Evolutionary conservation across 1,140 invertebrate genomes (phyloP).

Genomic region (Drosophila azteca): DNA sequence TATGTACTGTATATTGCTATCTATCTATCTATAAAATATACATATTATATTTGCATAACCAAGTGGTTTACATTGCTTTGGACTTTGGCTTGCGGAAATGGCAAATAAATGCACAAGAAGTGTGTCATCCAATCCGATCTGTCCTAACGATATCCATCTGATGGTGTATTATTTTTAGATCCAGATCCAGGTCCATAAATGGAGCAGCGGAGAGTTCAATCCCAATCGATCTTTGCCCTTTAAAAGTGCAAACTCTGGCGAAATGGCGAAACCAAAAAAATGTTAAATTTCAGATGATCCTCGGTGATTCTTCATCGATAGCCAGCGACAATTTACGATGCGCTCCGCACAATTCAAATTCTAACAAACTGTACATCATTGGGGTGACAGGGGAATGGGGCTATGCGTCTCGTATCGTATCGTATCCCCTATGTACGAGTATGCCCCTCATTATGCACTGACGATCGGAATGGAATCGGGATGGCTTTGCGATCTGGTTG

Average conservation of each 20-base stretch:
- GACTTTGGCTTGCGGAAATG: conserved; percentile 39
- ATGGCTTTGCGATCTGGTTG: background rate
- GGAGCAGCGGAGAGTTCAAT: background rate
- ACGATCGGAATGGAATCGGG: conserved; percentile 3
- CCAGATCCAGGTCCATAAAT: no score
- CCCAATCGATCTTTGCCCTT: background rate
- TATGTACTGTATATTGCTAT: conserved; percentile 7
- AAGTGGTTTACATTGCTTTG: conserved; percentile 68
- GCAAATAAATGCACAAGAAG: conserved; percentile 32
- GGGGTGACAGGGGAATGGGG: conserved; percentile 54
- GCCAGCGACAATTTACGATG: conserved; percentile 73
- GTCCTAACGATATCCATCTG: background rate
- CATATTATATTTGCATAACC: conserved; percentile 56
- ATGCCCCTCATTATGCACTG: conserved; percentile 14
- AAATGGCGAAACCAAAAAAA: background rate
- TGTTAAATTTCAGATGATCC: conserved; percentile 6
- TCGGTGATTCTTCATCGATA: conserved; percentile 5
- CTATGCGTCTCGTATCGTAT: background rate
- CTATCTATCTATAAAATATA: conserved; percentile 15
- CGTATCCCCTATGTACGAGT: background rate
- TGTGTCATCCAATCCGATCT: conserved; percentile 45
- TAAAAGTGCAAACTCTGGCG: no score
- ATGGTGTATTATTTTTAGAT: background rate
- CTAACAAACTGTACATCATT: conserved; percentile 82
- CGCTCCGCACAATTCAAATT: conserved; percentile 78